Conservation (phyloP, 1,140 invertebrate genomes). For the Bicyclus anynana region DNA sequence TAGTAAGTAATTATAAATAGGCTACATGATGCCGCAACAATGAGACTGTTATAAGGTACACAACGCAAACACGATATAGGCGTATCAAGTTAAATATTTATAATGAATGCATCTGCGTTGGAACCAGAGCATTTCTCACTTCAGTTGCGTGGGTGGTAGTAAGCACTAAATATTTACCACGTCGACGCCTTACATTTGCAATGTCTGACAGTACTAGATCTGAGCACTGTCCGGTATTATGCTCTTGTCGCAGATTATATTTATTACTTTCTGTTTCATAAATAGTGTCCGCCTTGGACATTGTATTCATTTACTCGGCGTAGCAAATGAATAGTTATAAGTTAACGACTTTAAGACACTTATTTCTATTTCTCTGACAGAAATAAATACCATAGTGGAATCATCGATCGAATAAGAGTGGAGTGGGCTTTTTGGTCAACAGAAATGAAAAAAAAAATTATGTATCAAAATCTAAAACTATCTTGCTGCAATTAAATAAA, state of each 20-base stretch:
- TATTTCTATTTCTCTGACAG: too few species aligned
- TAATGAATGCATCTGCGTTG: not conserved
- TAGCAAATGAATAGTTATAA: not conserved
- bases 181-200: constrained; percentile 13
- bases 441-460: too few species aligned
- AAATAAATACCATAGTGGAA: too few species aligned
- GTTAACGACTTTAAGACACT: not conserved
- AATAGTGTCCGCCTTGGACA: not conserved
- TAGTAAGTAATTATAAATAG: too few species aligned
- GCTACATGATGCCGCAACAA: too few species aligned
- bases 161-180: constrained; percentile 11
- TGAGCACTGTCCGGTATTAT: constrained; percentile 5
- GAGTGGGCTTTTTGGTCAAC: too few species aligned
- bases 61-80: not conserved
- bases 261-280: constrained; percentile 3
- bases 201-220: constrained; percentile 16
- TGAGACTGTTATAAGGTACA: too few species aligned
- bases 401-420: too few species aligned
- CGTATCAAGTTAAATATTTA: constrained; percentile 1
- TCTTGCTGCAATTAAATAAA: too few species aligned
- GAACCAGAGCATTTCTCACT: constrained; percentile 5
- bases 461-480: too few species aligned
- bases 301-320: constrained; percentile 4
- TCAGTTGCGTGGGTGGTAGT: constrained; percentile 15
- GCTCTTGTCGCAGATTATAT: not conserved